Percentiles rank a stretch among this genome's conserved stretches.
Conservation (phyloP, 2,888 invertebrate genomes). For the Mythimna vitellina region DNA sequence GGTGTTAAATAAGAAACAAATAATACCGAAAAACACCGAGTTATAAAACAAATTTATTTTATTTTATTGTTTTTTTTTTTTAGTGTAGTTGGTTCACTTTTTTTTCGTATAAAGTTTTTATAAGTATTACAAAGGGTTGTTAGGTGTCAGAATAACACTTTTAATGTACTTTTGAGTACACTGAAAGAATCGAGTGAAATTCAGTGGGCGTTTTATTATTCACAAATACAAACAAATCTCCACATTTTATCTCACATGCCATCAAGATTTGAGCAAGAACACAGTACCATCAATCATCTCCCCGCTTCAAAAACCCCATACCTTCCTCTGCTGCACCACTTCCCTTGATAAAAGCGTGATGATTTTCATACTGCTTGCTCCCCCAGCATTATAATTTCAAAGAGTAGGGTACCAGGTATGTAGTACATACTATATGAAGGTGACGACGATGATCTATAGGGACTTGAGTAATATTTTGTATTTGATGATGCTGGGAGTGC, state of each 20-base stretch:
- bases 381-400: slow-evolving; percentile 67
- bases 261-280: slow-evolving; percentile 14
- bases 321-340: slow-evolving; percentile 51
- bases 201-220: too few relatives aligned
- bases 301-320: slow-evolving; percentile 21
- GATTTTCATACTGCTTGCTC: slow-evolving; percentile 77
- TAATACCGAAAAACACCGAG: too few relatives aligned
- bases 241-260: not conserved
- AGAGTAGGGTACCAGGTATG: slow-evolving; percentile 69
- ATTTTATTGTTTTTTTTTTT: too few relatives aligned
- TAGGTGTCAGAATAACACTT: too few relatives aligned
- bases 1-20: too few relatives aligned
- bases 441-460: slow-evolving; percentile 77
- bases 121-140: too few relatives aligned
- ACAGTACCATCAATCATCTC: slow-evolving; percentile 47
- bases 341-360: slow-evolving; percentile 72
- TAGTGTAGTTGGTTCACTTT: too few relatives aligned
- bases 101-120: too few relatives aligned
- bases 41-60: too few relatives aligned
- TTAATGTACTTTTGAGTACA: too few relatives aligned
- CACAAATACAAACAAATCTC: too few relatives aligned
- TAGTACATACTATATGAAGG: slow-evolving; percentile 68
- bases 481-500: slow-evolving; percentile 62
- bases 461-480: slow-evolving; percentile 76
- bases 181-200: too few relatives aligned